A percentile compares a stretch with the other conserved stretches of the same genome.
These are phyloP conservation scores for Drosophila cyrtoloma DNA, from an alignment of 2,888 invertebrate genomes.

Conservation along the genomic window DNA sequence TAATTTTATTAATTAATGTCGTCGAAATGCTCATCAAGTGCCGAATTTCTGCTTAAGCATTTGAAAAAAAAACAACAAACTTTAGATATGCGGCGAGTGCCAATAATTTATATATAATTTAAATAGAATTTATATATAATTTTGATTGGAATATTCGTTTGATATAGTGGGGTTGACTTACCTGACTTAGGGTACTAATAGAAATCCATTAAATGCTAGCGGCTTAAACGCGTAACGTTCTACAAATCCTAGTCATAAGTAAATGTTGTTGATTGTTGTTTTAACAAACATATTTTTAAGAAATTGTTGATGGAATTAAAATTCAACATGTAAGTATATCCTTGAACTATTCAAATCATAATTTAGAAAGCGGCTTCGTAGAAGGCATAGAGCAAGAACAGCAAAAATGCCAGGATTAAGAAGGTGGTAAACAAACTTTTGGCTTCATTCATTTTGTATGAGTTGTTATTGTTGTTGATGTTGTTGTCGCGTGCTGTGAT, in stretches of 20 bases:
- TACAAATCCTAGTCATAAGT: conserved; percentile 61
- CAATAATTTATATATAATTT: conserved; percentile 8
- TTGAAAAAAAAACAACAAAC: conserved; percentile 2
- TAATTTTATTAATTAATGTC: conserved; percentile 63
- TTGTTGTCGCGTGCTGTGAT: conserved; percentile 42
- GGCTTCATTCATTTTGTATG: conserved; percentile 86
- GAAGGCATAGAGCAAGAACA: conserved; percentile 89
- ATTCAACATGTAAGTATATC: conserved; percentile 75
- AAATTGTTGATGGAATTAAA: conserved; percentile 63
- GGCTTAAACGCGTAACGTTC: conserved; percentile 73
- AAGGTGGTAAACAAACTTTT: conserved; percentile 90
- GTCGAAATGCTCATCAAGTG: conserved; percentile 26
- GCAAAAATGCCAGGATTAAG: conserved; percentile 89
- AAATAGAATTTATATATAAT: not conserved
- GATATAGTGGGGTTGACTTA: conserved; percentile 43
- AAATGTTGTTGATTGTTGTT: conserved; percentile 41
- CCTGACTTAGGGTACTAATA: conserved; percentile 77
- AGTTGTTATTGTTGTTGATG: conserved; percentile 50
- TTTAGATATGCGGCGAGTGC: conserved; percentile 2
- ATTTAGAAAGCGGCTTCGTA: conserved; percentile 87
- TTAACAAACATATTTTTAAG: conserved; percentile 28
- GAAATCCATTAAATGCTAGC: conserved; percentile 82
- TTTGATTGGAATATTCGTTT: not conserved
- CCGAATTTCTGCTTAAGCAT: conserved; percentile 14
- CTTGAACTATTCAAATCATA: conserved; percentile 62